Evolutionary conservation across 2,113 vertebrate species (phyloP).

Genomic region (Daubentonia madagascariensis): DNA sequence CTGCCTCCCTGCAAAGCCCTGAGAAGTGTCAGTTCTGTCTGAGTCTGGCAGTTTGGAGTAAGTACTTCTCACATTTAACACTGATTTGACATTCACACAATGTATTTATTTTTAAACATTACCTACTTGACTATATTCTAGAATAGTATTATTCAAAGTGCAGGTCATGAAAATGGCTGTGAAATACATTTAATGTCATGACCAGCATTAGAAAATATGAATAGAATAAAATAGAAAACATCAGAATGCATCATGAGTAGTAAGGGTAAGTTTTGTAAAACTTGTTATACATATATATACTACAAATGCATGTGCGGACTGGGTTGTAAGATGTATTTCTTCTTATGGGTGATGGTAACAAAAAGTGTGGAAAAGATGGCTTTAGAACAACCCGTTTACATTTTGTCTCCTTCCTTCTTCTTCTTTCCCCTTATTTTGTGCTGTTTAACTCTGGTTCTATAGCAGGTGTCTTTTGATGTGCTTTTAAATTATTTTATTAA

Average conservation of each 20-base stretch:
- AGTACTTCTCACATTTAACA: neutral
- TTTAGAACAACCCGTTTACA: neutral
- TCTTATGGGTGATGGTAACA: neutral
- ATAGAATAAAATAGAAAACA: conserved; percentile 17
- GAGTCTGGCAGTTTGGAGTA: neutral
- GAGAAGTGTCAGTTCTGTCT: neutral
- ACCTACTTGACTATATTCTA: neutral
- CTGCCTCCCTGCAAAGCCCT: neutral
- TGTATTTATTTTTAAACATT: neutral
- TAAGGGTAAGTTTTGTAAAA: neutral
- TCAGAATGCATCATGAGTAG: neutral
- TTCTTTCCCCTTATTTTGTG: neutral
- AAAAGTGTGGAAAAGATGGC: neutral
- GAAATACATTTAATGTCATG: neutral
- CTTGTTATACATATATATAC: neutral
- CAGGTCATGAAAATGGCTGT: neutral
- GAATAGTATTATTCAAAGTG: neutral
- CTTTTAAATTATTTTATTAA: neutral
- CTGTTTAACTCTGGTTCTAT: neutral
- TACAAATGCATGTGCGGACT: neutral
- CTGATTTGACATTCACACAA: neutral
- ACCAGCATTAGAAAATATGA: neutral
- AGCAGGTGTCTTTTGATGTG: neutral
- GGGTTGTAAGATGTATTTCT: neutral
- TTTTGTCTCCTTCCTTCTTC: neutral